Percentiles rank a stretch among this genome's conserved stretches.
These are phyloP conservation scores for Brachystomella parvula DNA, from an alignment of 1,140 invertebrate species.

Conservation along the genomic window DNA sequence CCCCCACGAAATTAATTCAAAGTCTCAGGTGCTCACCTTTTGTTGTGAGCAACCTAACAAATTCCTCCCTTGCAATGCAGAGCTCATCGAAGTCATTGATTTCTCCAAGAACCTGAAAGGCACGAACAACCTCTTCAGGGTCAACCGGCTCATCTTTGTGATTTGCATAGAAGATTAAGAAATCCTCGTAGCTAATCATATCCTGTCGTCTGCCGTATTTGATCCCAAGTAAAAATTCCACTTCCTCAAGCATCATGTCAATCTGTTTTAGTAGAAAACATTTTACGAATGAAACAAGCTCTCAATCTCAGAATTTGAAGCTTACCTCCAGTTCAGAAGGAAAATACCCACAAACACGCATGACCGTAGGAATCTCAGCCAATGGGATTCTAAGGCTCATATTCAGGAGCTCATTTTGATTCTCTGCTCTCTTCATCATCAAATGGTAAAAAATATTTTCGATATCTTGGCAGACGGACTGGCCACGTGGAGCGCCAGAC, in stretches of 20 bases:
- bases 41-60: conserved; percentile 14
- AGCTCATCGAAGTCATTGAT: conserved; percentile 37
- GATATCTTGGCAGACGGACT: conserved; percentile 22
- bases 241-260: conserved; percentile 58
- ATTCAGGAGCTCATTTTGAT: conserved; percentile 50
- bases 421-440: conserved; percentile 59
- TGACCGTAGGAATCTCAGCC: conserved; percentile 58
- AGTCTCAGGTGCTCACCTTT: neutral
- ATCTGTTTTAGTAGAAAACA: conserved; percentile 46
- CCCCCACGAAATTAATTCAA: too few species aligned
- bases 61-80: conserved; percentile 20
- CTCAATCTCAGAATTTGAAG: neutral
- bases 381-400: conserved; percentile 53
- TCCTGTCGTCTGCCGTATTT: conserved; percentile 47
- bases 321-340: conserved; percentile 61
- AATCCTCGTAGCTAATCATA: conserved; percentile 58
- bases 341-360: conserved; percentile 64
- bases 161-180: conserved; percentile 63
- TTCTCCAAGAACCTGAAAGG: conserved; percentile 28
- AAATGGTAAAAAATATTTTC: conserved; percentile 42
- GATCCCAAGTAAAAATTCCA: conserved; percentile 49
- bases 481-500: conserved; percentile 41
- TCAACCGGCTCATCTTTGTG: conserved; percentile 49
- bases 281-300: neutral
- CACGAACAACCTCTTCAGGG: conserved; percentile 38